A percentile compares a stretch with the other conserved stretches of the same genome.
phyloP scores from a whole-genome alignment of 2,113 vertebrate species.

The Grallaria varia region DNA sequence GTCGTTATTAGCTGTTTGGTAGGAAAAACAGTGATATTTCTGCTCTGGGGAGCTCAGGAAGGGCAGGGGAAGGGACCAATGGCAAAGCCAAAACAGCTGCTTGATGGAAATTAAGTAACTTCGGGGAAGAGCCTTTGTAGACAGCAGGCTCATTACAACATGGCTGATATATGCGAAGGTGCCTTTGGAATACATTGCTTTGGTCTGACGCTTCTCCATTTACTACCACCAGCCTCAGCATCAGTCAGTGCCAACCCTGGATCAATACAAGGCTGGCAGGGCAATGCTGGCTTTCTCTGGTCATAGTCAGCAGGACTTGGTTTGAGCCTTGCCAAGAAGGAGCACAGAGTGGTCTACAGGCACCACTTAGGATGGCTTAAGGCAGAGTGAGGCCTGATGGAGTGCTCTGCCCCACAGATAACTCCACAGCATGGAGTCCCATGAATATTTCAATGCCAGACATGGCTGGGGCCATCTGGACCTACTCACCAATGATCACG shows the following conservation, averaged over 20 bases:
- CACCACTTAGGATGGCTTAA: fast-evolving
- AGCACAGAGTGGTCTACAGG: neutral
- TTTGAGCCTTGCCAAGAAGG: neutral
- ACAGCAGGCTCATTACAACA: neutral
- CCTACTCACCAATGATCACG: slow-evolving; percentile 91
- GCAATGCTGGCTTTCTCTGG: neutral
- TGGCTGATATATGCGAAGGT: neutral
- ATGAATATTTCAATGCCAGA: neutral
- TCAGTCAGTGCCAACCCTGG: neutral
- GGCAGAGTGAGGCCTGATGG: neutral
- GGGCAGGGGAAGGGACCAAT: neutral
- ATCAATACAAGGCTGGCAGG: neutral
- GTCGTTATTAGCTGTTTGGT: neutral
- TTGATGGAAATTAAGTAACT: neutral
- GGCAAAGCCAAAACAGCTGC: neutral
- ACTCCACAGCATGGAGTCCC: neutral
- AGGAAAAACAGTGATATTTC: neutral
- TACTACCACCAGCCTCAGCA: neutral
- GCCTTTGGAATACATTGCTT: neutral
- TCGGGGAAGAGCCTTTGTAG: neutral
- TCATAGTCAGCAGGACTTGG: neutral
- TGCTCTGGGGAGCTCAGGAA: neutral
- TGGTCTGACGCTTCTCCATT: neutral
- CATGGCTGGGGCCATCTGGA: neutral
- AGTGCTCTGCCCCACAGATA: neutral